Evolutionary conservation across 2,888 invertebrate genomes (phyloP), one percentile per base, ranked within the genome.

Genomic region (Aphidoletes aphidimyza): DNA sequence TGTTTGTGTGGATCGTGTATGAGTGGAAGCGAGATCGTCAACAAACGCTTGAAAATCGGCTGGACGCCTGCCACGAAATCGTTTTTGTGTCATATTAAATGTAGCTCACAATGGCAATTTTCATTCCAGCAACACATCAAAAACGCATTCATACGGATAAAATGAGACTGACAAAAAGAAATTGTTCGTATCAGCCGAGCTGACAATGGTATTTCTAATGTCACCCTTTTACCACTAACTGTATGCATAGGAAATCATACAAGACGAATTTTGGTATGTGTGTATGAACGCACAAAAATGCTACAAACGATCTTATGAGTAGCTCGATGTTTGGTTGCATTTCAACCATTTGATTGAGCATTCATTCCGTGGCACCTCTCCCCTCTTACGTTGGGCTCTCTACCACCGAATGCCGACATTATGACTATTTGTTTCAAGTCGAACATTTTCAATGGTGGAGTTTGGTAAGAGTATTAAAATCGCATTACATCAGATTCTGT

Each of bases 401-500:
- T 26, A 2, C 14, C 3, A 8, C 11, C 22, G 3, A n/a, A 8
- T 5, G 17, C 19, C 6, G 19, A 19, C 54, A 69, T 69, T 69
- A 69, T 69, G 6, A 14, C 69, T 5, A 14, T 69, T 69, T 69
- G 34, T 69, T 69, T 69, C 69, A 11, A 34, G 26, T 69, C 11
- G n/a, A n/a, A 69, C 0, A 69, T 69, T 30, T 30, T 30, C 69
- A 69, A 69, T 69, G 30, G 69, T n/a, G n/a, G n/a, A 30, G 69
- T 30, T 69, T 30, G 26, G 14, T 26, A 69, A 69, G 69, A 69
- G 69, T 69, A 69, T 69, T 69, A 69, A 30, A 69, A 30, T 69
- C 69, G 30, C 69, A 69, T 69, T 69, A 69, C n/a, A 69, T 69
- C 30, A 30, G 69, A 26, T 69, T 69, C 69, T n/a, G 69, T 69